These are phyloP conservation scores for Drosophila fungiperda DNA, from an alignment of 2,888 invertebrate genomes.

Conservation along the genomic window DNA sequence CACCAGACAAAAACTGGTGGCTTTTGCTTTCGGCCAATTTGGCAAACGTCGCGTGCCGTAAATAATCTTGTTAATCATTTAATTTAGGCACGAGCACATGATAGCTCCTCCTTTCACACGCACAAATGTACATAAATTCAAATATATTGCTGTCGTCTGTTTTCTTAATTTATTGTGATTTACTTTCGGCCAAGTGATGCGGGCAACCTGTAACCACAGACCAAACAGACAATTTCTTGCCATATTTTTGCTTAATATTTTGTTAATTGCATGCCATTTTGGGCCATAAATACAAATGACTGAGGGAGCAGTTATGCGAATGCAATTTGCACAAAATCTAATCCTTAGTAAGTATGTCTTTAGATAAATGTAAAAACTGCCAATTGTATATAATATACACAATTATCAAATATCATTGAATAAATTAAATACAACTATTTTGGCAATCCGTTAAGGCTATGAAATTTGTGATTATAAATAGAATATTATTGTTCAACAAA, in stretches of 20 bases:
- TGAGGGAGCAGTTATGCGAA: neutral
- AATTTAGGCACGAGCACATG: slow-evolving; percentile 70
- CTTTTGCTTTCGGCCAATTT: slow-evolving; percentile 25
- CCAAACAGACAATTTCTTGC: slow-evolving; percentile 17
- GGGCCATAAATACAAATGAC: neutral
- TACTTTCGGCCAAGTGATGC: slow-evolving; percentile 46
- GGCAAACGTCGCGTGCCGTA: slow-evolving; percentile 53
- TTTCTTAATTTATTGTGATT: slow-evolving; percentile 66
- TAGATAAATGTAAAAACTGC: neutral
- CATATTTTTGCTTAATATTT: slow-evolving; percentile 10
- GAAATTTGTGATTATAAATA: neutral
- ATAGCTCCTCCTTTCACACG: slow-evolving; percentile 24
- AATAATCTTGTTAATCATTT: slow-evolving; percentile 81
- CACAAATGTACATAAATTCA: slow-evolving; percentile 16
- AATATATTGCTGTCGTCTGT: slow-evolving; percentile 24
- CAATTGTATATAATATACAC: no score
- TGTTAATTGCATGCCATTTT: slow-evolving; percentile 19
- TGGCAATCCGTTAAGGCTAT: neutral
- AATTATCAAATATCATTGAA: no score
- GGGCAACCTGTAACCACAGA: slow-evolving; percentile 21
- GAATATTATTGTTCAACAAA: neutral
- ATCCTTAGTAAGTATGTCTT: no score
- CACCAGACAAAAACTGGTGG: slow-evolving; percentile 20
- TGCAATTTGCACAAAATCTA: neutral
- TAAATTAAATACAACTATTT: no score